Base-by-base conservation (phyloP, 2,113 vertebrate species). In the Microcebus tavaratra region DNA sequence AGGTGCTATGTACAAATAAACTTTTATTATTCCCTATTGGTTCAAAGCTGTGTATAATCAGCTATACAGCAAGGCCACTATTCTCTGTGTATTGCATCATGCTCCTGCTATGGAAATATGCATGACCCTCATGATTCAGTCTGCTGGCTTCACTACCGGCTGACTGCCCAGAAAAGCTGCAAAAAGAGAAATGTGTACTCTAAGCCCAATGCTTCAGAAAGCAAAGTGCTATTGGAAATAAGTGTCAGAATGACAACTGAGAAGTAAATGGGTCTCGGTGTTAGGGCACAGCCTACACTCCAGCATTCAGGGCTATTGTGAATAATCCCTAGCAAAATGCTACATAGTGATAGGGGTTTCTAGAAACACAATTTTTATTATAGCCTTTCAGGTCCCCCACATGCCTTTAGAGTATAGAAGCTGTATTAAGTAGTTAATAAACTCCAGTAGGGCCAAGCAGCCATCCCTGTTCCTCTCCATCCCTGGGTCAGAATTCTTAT, bases 141-240 rank as follows among this genome's bases (percentile, higher is more conserved):
- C 36, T 45, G 94, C 45, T 97, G 50, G 55, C 31, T 95, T 61
- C 81, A 48, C 73, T 82, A 70, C 34, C 94, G 31, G 25, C 45
- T 89, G 23, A 45, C 45, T 80, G 36, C 29, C 45, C 63, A 78
- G 65, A 86, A 63, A 42, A 84, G 57, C 20, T 75, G 34, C 27
- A 86, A 27, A 57, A 27, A 86, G 36, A 90, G 48, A 87, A 78
- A 81, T 53, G 31, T 45, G n/a, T 95, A 50, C 42, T 90, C 15
- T n/a, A 90, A 85, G 27, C 27, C 36, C 18, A 29, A 20, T 61
- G 55, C 59, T 92, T 97, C 50, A 76, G 57, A 92, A 73, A 90
- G 75, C n/a, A 72, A 87, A 90, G 82, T 80, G n/a, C 67, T 87
- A 39, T 8, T 90, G 75, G 67, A 63, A 82, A 76, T 75, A 95